A percentile compares a stretch with the other conserved stretches of the same genome.
phyloP scores from a whole-genome alignment of 1,140 invertebrate species.

The Oreohelix idahoensis region DNA sequence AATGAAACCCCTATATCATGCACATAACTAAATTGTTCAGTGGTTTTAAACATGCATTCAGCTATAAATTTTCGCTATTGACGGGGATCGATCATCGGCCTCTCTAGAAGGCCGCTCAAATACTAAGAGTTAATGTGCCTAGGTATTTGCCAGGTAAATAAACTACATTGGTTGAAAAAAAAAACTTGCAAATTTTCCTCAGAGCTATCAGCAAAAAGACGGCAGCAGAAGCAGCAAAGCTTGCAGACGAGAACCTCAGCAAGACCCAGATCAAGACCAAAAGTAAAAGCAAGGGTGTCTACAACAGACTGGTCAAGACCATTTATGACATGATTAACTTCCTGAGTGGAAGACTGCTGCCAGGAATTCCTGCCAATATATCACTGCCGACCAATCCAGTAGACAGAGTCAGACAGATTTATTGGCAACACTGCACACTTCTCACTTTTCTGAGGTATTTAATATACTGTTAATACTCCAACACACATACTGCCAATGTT shows the following conservation, averaged over 20 bases:
- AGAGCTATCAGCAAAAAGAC: slow-evolving; percentile 64
- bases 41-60: no score
- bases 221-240: slow-evolving; percentile 35
- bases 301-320: slow-evolving; percentile 68
- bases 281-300: slow-evolving; percentile 33
- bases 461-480: no score
- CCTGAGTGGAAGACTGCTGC: slow-evolving; percentile 66
- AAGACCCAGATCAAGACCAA: slow-evolving; percentile 10
- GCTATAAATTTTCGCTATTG: no score
- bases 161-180: not conserved
- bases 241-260: not conserved
- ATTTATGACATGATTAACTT: slow-evolving; percentile 73
- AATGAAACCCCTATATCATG: no score
- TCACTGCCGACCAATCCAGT: slow-evolving; percentile 66
- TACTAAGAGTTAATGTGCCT: not conserved
- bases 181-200: slow-evolving; percentile 16
- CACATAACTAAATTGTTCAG: no score
- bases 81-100: no score
- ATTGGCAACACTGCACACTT: slow-evolving; percentile 72
- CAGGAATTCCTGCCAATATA: slow-evolving; percentile 69
- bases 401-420: slow-evolving; percentile 71
- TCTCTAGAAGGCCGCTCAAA: no score
- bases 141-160: no score
- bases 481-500: no score
- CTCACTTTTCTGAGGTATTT: slow-evolving; percentile 71